These are phyloP conservation scores for Cylloceria caligata DNA, from an alignment of 2,888 invertebrate species.

Conservation along the genomic window DNA sequence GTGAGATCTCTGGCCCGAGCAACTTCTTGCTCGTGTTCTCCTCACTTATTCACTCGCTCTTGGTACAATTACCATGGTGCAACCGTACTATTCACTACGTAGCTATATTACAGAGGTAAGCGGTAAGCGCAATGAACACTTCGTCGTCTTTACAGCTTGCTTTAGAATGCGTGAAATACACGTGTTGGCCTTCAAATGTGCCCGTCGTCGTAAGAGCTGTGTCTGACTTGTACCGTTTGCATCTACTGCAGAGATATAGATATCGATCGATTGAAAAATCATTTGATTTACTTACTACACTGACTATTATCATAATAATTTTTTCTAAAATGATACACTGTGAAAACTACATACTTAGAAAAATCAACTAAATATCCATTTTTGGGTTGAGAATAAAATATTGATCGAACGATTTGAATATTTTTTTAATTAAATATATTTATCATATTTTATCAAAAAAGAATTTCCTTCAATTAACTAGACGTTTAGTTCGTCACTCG, in stretches of 20 bases:
- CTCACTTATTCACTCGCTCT: conserved; percentile 77
- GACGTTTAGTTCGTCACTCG: no score
- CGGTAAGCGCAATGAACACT: conserved; percentile 10
- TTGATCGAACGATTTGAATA: no score
- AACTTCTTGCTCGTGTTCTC: conserved; percentile 75
- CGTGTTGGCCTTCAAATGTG: conserved; percentile 53
- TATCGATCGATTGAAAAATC: no score
- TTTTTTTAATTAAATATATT: no score
- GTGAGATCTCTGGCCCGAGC: conserved; percentile 75
- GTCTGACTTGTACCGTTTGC: conserved; percentile 58
- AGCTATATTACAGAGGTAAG: conserved; percentile 30
- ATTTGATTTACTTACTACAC: no score
- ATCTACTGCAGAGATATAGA: conserved; percentile 16
- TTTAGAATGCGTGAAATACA: conserved; percentile 55
- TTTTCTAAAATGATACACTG: no score
- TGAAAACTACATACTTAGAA: no score
- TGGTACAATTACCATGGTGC: conserved; percentile 74
- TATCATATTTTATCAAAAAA: no score
- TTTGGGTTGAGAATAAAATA: no score
- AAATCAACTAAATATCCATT: no score
- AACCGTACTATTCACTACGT: not conserved
- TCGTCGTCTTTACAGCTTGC: conserved; percentile 56
- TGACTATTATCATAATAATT: no score
- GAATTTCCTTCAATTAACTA: no score
- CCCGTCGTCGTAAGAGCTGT: conserved; percentile 19